Percentiles rank a stretch among this genome's conserved stretches.
These are phyloP conservation scores for Rhabditoides inermis DNA, from an alignment of 2,888 invertebrate genomes.

Conservation along the genomic window DNA sequence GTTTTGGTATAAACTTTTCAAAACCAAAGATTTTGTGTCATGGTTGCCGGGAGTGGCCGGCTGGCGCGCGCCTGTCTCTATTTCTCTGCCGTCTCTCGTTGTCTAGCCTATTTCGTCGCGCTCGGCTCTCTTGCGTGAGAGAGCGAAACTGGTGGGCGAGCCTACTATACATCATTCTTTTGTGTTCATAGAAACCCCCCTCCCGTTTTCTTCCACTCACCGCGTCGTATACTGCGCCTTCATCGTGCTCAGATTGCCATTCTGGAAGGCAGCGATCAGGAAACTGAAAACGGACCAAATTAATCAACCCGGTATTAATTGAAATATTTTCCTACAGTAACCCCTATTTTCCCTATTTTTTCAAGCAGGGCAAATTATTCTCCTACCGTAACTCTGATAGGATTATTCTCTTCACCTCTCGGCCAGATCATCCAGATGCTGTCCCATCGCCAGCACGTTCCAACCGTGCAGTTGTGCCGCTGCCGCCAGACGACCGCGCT, in stretches of 20 bases:
- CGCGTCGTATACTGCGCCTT: slow-evolving; percentile 70
- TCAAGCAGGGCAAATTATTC: not conserved
- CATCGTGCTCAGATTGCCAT: slow-evolving; percentile 70
- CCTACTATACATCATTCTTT: not conserved
- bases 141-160: too few species aligned
- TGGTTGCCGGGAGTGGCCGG: too few species aligned
- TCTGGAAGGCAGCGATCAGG: slow-evolving; percentile 72
- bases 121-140: too few species aligned
- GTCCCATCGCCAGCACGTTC: slow-evolving; percentile 78
- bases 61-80: too few species aligned
- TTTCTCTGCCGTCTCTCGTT: too few species aligned
- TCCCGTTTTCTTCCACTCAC: slow-evolving; percentile 54
- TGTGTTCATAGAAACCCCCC: not conserved
- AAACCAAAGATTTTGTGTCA: too few species aligned
- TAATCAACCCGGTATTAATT: not conserved
- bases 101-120: too few species aligned
- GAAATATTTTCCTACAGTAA: too few species aligned
- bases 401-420: slow-evolving; percentile 57
- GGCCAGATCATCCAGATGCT: slow-evolving; percentile 75
- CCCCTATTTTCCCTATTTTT: not conserved
- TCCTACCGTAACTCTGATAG: not conserved
- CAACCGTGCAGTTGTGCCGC: slow-evolving; percentile 71
- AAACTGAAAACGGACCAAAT: slow-evolving; percentile 53
- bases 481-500: slow-evolving; percentile 67
- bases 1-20: not conserved